Evolutionary conservation across 1,140 invertebrate genomes (phyloP).

Genomic region (Diachasma alloeum): DNA sequence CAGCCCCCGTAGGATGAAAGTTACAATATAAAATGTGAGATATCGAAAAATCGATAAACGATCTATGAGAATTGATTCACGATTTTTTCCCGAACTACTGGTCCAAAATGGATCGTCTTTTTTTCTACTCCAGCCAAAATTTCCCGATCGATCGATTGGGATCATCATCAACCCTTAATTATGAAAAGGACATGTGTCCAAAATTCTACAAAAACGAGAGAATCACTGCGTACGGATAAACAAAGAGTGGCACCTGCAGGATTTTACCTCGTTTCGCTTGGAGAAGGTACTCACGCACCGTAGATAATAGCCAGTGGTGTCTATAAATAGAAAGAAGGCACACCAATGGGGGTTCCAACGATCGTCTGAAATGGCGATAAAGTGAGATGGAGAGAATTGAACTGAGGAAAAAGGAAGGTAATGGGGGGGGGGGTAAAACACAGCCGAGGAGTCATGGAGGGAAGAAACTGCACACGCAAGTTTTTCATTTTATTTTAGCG

Average conservation of each 20-base stretch:
- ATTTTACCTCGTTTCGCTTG: slow-evolving; percentile 16
- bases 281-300: slow-evolving; percentile 10
- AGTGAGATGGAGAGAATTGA: slow-evolving; percentile 8
- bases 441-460: slow-evolving; percentile 18
- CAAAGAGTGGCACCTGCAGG: background rate
- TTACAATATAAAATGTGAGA: background rate
- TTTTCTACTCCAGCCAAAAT: background rate
- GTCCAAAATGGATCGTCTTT: background rate
- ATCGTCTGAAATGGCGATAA: background rate
- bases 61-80: background rate
- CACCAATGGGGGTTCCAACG: background rate
- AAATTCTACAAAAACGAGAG: background rate
- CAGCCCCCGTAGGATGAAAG: no score
- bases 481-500: slow-evolving; percentile 3
- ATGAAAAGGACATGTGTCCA: background rate
- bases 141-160: background rate
- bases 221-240: background rate
- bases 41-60: background rate
- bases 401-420: background rate
- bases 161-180: background rate
- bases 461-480: slow-evolving; percentile 7
- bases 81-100: background rate
- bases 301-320: slow-evolving; percentile 11
- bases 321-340: slow-evolving; percentile 15
- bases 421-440: background rate